Conservation (phyloP, 1,140 invertebrate species). For the Papilio dardanus region DNA sequence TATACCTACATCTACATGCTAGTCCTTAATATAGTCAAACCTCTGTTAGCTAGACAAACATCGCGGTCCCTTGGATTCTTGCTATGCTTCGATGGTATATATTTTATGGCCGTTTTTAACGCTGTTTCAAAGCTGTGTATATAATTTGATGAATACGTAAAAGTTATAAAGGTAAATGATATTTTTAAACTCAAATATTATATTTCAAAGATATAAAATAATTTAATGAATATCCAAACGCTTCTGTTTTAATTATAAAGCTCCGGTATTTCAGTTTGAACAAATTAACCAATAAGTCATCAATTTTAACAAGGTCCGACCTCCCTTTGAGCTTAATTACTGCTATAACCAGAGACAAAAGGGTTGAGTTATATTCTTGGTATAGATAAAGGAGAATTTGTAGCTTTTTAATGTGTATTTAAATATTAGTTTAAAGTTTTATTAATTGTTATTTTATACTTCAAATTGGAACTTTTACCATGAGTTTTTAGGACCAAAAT, state of each 20-base stretch:
- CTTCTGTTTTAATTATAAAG: background rate
- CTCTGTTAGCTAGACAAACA: too few relatives aligned
- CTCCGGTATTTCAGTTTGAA: conserved; percentile 8
- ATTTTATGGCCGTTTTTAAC: too few relatives aligned
- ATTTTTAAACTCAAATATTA: background rate
- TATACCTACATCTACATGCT: too few relatives aligned
- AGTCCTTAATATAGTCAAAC: too few relatives aligned
- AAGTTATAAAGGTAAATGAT: too few relatives aligned
- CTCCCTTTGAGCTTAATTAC: conserved; percentile 27
- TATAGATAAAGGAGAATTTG: background rate
- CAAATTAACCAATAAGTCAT: conserved; percentile 28
- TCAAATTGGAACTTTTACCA: too few relatives aligned
- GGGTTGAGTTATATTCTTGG: background rate
- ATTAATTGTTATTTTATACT: background rate
- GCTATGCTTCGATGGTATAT: too few relatives aligned
- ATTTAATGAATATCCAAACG: background rate
- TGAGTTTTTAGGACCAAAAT: too few relatives aligned
- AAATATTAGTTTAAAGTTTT: background rate
- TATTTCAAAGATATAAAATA: background rate
- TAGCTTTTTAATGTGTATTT: background rate
- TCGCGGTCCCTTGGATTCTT: too few relatives aligned
- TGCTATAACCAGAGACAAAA: conserved; percentile 9
- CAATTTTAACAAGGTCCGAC: conserved; percentile 25
- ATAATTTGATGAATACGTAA: too few relatives aligned
- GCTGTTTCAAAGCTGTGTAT: too few relatives aligned